Percentiles rank a stretch among this genome's conserved stretches.
These are phyloP conservation scores for Phallusia fumigata DNA, from an alignment of 23 tunicate genomes.

Conservation along the genomic window DNA sequence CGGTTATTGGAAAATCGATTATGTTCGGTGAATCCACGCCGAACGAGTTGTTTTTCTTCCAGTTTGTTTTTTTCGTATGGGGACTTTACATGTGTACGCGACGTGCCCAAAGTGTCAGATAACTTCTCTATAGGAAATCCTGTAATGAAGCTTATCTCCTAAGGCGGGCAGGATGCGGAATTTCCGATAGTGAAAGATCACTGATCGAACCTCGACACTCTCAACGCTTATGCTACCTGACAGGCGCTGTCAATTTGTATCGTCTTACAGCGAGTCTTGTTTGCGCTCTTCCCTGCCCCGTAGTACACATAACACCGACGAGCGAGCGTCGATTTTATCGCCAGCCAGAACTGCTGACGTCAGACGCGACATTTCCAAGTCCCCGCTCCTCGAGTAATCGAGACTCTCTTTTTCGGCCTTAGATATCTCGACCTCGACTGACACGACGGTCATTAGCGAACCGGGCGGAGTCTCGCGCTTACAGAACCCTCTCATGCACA, in stretches of 20 bases:
- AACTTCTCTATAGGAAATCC: too few species aligned
- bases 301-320: not conserved
- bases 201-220: too few species aligned
- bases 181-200: too few species aligned
- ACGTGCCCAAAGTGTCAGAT: too few species aligned
- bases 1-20: too few species aligned
- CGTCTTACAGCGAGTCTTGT: not conserved
- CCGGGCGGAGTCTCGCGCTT: slow-evolving; percentile 3
- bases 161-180: too few species aligned
- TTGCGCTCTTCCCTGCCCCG: not conserved
- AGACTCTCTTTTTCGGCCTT: not conserved
- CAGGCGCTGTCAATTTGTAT: not conserved
- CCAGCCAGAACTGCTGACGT: not conserved
- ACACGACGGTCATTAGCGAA: not conserved
- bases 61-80: too few species aligned
- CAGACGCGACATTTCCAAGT: not conserved
- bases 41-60: too few species aligned
- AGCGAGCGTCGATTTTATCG: not conserved
- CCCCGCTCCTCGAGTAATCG: not conserved
- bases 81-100: too few species aligned
- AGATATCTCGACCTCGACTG: slow-evolving; percentile 11
- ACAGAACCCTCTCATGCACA: slow-evolving; percentile 33
- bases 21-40: too few species aligned
- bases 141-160: too few species aligned
- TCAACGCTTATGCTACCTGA: not conserved